Evolutionary conservation across 1,140 invertebrate genomes (phyloP), one percentile per base, ranked within the genome.

Genomic region (Calephelis nemesis): DNA sequence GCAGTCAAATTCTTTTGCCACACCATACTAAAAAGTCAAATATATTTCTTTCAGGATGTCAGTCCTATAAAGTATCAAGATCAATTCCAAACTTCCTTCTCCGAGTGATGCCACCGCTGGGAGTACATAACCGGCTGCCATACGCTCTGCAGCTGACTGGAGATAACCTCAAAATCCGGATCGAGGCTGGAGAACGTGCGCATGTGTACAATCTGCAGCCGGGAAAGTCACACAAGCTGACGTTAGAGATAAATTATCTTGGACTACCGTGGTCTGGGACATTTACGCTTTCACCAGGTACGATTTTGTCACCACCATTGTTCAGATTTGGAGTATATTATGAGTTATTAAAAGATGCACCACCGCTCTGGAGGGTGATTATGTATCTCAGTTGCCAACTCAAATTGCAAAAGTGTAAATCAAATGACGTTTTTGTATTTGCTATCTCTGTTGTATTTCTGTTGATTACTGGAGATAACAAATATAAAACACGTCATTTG

Each of bases 71-170:
- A 64, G 90, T 93, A 62, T 87, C 91, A 0, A 90, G 93, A 13
- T 87, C 91, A 7, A 91, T 96, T 12, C 96, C 96, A 0, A 96
- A 97, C 81, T 96, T 96, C 77, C 87, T 95, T 5, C 93, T 97
- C 42, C 93, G 93, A 47, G 91, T 97, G 7, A 79, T 96, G 68
- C 95, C 96, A 2, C 95, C 96, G 0, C 87, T 97, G 30, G 92
- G 95, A 12, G 92, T 97, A 7, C 95, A 96, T 83, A 97, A 97
- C 83, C 94, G 95, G 58, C 91, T 97, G 42, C 96, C 96, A 2
- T 95, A 95, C 75, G 93, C 94, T 1, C 78, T 96, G 8, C 93
- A 95, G 74, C 83, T 95, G 7, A 90, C 93, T 13, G 76, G 71
- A 40, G 69, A 62, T 4, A 86, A 90, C 58, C 93, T 94, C 69